Conservation (phyloP, 1,140 invertebrate genomes). For the Drosophila repletoides region DNA sequence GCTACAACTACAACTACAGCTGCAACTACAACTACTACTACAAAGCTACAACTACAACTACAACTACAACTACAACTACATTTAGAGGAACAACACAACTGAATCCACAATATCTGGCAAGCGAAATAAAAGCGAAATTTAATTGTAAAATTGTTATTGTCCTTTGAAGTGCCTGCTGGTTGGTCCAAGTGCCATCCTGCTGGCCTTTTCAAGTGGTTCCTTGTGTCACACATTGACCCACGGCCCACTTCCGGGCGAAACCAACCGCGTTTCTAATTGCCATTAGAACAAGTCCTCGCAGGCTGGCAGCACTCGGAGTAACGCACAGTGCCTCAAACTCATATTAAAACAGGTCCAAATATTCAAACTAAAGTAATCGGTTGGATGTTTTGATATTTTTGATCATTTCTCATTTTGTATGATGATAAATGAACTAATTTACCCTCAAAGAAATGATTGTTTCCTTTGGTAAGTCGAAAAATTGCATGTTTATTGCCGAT, state of each 20-base stretch:
- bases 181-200: constrained; percentile 11
- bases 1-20: constrained; percentile 28
- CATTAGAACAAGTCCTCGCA: constrained; percentile 7
- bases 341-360: too few relatives aligned
- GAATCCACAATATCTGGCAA: constrained; percentile 54
- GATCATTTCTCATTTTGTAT: too few relatives aligned
- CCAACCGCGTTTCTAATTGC: constrained; percentile 51
- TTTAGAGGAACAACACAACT: constrained; percentile 15
- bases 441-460: too few relatives aligned
- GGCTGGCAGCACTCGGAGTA: not conserved
- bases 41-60: constrained; percentile 17
- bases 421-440: too few relatives aligned
- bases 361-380: too few relatives aligned
- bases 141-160: constrained; percentile 78
- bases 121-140: constrained; percentile 75
- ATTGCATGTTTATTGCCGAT: too few relatives aligned
- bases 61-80: constrained; percentile 25
- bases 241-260: not conserved
- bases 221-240: constrained; percentile 13
- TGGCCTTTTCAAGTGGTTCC: constrained; percentile 16
- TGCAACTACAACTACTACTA: constrained; percentile 15
- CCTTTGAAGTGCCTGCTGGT: constrained; percentile 32
- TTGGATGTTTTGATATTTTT: too few relatives aligned
- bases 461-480: too few relatives aligned
- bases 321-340: too few relatives aligned